phyloP scores from a whole-genome alignment of 2,113 vertebrate genomes.

The Protobothrops mucrosquamatus region DNA sequence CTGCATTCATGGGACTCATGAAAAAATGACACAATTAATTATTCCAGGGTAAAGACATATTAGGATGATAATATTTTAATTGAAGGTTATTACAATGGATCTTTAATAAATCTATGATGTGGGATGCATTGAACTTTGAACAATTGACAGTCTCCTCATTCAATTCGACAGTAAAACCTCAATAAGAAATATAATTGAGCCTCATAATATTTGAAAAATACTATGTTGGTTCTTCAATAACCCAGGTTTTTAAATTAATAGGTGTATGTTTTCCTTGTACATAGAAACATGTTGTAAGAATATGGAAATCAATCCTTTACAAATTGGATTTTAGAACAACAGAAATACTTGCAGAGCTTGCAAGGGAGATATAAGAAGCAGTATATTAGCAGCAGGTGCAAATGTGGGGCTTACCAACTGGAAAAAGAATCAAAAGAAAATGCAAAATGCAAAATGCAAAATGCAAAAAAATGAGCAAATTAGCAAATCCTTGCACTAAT shows the following conservation, averaged over 20 bases:
- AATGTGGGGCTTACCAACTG: neutral
- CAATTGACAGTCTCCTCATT: neutral
- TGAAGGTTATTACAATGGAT: neutral
- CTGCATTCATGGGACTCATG: neutral
- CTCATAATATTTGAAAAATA: neutral
- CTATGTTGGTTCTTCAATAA: neutral
- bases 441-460: neutral
- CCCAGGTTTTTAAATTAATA: neutral
- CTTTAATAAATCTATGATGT: neutral
- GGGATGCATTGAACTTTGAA: rapidly evolving
- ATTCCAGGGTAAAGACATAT: neutral
- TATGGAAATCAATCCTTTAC: neutral
- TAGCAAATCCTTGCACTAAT: neutral
- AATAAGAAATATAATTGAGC: neutral
- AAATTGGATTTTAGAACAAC: neutral
- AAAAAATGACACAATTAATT: neutral
- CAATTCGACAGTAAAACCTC: neutral
- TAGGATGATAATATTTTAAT: neutral
- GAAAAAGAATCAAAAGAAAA: neutral
- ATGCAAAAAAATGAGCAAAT: neutral
- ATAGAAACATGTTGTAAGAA: neutral
- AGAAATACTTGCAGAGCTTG: neutral
- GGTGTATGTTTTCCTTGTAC: neutral
- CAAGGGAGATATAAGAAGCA: neutral
- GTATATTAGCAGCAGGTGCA: neutral